Evolutionary conservation across 2,888 invertebrate genomes (phyloP).

Genomic region (Drosophila mettleri): DNA sequence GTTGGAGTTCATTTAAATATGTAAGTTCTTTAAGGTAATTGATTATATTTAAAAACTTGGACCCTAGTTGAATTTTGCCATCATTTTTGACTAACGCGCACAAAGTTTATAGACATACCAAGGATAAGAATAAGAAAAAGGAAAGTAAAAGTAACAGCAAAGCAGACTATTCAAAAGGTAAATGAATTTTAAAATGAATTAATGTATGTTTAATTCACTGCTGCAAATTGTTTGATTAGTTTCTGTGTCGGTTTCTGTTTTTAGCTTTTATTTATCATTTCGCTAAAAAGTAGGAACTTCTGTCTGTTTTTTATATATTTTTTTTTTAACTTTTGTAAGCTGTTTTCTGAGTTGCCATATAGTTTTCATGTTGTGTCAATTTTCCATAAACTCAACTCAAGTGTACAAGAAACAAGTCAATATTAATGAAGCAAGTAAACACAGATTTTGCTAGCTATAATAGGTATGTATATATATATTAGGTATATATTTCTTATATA

Average conservation of each 20-base stretch:
- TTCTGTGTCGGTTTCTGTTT: constrained; percentile 43
- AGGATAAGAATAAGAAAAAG: constrained; percentile 55
- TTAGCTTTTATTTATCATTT: constrained; percentile 60
- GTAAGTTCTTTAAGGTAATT: constrained; percentile 52
- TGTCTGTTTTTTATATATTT: constrained; percentile 68
- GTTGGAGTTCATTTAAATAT: constrained; percentile 38
- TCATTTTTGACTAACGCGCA: constrained; percentile 59
- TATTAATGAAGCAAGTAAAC: constrained; percentile 62
- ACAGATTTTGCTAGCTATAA: constrained; percentile 74
- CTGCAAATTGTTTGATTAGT: constrained; percentile 66
- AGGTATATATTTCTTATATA: constrained; percentile 33
- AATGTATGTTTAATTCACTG: constrained; percentile 67
- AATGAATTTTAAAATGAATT: constrained; percentile 28
- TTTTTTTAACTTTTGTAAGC: constrained; percentile 22
- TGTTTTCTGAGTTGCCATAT: constrained; percentile 33
- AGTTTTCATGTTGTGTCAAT: constrained; percentile 32
- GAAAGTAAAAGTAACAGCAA: constrained; percentile 43
- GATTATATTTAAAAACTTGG: constrained; percentile 79
- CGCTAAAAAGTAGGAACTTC: constrained; percentile 81
- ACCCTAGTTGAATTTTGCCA: constrained; percentile 81
- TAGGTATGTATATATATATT: constrained; percentile 42
- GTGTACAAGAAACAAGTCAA: constrained; percentile 42
- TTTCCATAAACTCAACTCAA: constrained; percentile 45
- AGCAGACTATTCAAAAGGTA: constrained; percentile 40
- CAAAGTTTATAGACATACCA: constrained; percentile 58